Base-by-base conservation (phyloP, 1,140 invertebrate species). In the Belonocnema kinseyi region DNA sequence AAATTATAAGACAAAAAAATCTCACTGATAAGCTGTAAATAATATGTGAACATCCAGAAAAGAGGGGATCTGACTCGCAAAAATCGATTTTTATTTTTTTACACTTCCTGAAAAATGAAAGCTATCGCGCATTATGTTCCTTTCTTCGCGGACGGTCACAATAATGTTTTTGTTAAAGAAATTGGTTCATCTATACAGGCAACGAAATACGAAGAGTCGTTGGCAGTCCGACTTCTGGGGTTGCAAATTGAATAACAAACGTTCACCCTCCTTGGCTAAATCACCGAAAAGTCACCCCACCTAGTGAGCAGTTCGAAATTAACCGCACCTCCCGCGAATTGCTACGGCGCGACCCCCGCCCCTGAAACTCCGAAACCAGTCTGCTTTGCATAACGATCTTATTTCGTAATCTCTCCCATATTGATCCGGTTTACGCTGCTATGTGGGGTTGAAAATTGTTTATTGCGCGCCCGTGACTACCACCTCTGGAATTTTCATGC, bases 231-330 rank as follows among this genome's bases (percentile, higher is more conserved):
- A 75, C 71, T 72, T 75, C 77, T 61, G 53, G 77, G 80, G 78
- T 86, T 86, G 81, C 85, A 89, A 90, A 90, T 91, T 90, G 89
- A 91, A 91, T 90, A 90, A 90, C 88, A 89, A 91, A 90, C 85
- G 86, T 85, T 89, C 86, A 88, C 86, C 88, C 90, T 89, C 82
- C 72, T 85, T 71, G 82, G 85, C 85, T 88, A 89, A 90, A 87
- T 90, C 88, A 87, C 82, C 86, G 81, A 89, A 86, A 88, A 87
- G 84, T 83, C 85, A 86, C 84, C 88, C 89, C 83, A 80, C 61
- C 76, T 87, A 80, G 80, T 78, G 81, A 76, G 82, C 83, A 81
- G 73, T 82, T 87, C 82, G 81, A 87, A 88, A 83, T 88, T 89
- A 90, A 89, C 88, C 85, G 88, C 88, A 88, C 86, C 88, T 87